Base-by-base conservation (phyloP, 2,888 invertebrate species). In the Onchidella celtica region DNA sequence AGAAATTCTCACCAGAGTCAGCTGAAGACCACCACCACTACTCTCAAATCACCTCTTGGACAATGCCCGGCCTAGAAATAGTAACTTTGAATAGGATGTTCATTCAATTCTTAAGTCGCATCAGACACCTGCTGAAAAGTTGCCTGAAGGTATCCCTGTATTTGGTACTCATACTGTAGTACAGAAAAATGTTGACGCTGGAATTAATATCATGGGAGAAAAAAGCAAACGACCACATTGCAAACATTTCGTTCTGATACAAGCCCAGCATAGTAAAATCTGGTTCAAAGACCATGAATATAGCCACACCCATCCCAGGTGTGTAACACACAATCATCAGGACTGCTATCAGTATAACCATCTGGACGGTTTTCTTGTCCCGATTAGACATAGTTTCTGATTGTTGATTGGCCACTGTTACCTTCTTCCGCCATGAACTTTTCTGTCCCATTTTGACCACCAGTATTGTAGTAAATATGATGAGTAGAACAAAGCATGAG, bases 81-180 rank as follows among this genome's bases (percentile, higher is more conserved):
- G n/a, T n/a, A n/a, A n/a, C n/a, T n/a, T n/a, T n/a, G n/a, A n/a
- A n/a, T n/a, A n/a, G n/a, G n/a, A n/a, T n/a, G n/a, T n/a, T n/a
- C n/a, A n/a, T n/a, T n/a, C n/a, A n/a, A n/a, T n/a, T n/a, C n/a
- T n/a, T n/a, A n/a, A n/a, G n/a, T n/a, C n/a, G n/a, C n/a, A n/a
- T n/a, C n/a, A n/a, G n/a, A n/a, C n/a, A n/a, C n/a, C n/a, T n/a
- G n/a, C n/a, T n/a, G n/a, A 47, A 47, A 6, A 47, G 6, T 11
- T 47, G 6, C 17, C 17, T 47, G 21, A 70, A 70, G 2, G 70
- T 70, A 2, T 55, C 29, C 32, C 47, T 70, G 29, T 70, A 70
- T 55, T 70, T 70, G 32, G 70, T 32, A 27, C 70, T 70, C 55
- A 70, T 70, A 6, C 32, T 70, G 29, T 70, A 70, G 32, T 70